Percentiles rank a stretch among this genome's conserved stretches.
These are phyloP conservation scores for Steinernema carpocapsae DNA, from an alignment of 2,888 invertebrate genomes.

Conservation along the genomic window DNA sequence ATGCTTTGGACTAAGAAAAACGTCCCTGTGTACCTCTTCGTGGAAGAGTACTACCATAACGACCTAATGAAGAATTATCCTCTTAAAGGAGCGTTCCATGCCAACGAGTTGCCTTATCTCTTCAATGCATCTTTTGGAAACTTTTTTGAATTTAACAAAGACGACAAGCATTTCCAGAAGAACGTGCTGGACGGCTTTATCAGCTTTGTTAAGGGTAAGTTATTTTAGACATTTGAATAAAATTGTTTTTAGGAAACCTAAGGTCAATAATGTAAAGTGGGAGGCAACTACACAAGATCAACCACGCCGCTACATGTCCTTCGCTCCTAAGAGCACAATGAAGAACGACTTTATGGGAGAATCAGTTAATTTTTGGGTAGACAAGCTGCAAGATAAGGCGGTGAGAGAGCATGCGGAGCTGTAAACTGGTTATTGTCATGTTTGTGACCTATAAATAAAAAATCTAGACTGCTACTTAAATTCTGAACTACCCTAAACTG, in stretches of 20 bases:
- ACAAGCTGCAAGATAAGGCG: too few species aligned
- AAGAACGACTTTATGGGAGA: too few species aligned
- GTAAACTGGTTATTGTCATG: too few species aligned
- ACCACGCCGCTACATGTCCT: background rate
- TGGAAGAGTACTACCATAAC: background rate
- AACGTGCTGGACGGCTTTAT: slow-evolving; percentile 36
- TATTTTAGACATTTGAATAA: background rate
- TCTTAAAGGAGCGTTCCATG: background rate
- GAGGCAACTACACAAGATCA: background rate
- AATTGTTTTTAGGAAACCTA: background rate
- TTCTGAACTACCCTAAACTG: too few species aligned
- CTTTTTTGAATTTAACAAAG: slow-evolving; percentile 38
- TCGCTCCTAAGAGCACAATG: background rate
- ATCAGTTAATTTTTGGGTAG: too few species aligned
- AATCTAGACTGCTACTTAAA: too few species aligned
- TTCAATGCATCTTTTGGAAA: slow-evolving; percentile 40
- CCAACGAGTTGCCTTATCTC: slow-evolving; percentile 36
- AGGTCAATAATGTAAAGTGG: background rate
- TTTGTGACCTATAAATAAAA: too few species aligned
- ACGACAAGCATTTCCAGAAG: slow-evolving; percentile 41
- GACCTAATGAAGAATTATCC: too few species aligned
- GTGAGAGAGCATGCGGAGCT: too few species aligned
- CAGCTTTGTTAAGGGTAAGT: slow-evolving; percentile 37
- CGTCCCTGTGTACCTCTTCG: slow-evolving; percentile 43
- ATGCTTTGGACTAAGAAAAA: slow-evolving; percentile 38